Base-by-base conservation (phyloP, 2,797 vertebrate species). In the Alfaro cultratus region DNA sequence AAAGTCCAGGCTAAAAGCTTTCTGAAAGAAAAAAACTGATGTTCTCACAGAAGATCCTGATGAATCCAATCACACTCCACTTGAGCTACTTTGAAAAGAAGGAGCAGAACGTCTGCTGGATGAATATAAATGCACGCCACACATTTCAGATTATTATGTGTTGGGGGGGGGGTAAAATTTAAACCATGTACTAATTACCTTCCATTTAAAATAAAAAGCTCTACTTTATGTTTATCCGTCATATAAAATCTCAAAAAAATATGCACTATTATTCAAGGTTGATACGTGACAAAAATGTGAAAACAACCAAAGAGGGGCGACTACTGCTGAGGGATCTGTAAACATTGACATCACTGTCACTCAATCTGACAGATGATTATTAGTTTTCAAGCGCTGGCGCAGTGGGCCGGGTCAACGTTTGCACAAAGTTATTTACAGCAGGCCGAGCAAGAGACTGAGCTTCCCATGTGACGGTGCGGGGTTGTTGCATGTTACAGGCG, bases 401-500 rank as follows among this genome's bases (percentile, higher is more conserved):
- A 45, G n/a, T 15, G 49, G n/a, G 23, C 46, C 26, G 18, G 43
- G 11, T 5, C 21, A 29, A 70, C 36, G 31, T 53, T 29, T 34
- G 31, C 21, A 29, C 12, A 77, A 43, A 71, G 21, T 67, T 57
- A 23, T 47, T 79, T 34, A 34, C 39, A 71, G 43, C 15, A 47
- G 18, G 53, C 29, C 23, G n/a, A 23, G 62, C 34, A 36, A 47
- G 76, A 39, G 1, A 43, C 34, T n/a, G 31, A 36, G 75, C 23
- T 73, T 11, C 1, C 1, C 15, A 55, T 81, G 75, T 74, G 34
- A 75, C 77, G 8, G 57, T 77, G 64, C 18, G 12, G 67, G 55
- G 70, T 45, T 74, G 26, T 5, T 60, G 76, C 79, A n/a, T 46
- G 74, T 73, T 74, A 86, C 47, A 79, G 77, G 62, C 70, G 80